Evolutionary conservation across 2,113 vertebrate genomes (phyloP).

Genomic region (Engystomops pustulosus): DNA sequence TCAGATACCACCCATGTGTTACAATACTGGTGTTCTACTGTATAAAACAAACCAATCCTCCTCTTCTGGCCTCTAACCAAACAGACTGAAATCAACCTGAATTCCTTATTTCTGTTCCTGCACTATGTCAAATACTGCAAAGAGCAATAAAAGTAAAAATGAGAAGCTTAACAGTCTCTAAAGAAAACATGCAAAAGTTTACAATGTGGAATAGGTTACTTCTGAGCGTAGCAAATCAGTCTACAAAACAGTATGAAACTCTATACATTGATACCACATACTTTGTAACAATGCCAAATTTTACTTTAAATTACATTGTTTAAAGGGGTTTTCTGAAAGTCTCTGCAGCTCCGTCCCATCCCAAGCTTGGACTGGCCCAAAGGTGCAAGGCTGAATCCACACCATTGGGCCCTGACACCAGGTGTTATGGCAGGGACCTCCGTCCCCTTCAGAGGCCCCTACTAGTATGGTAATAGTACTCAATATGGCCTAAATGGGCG

Average conservation of each 20-base stretch:
- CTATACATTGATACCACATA: neutral
- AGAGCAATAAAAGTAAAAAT: constrained; percentile 42
- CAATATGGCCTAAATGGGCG: too few relatives aligned
- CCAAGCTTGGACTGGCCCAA: too few relatives aligned
- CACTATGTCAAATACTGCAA: constrained; percentile 43
- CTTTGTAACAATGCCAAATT: neutral
- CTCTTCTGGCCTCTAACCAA: constrained; percentile 34
- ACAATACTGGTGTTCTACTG: constrained; percentile 27
- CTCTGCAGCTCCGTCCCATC: too few relatives aligned
- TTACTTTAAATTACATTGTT: neutral
- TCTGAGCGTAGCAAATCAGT: neutral
- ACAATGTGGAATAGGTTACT: constrained; percentile 3
- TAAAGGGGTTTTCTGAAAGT: too few relatives aligned
- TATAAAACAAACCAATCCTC: constrained; percentile 32
- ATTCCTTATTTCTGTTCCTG: constrained; percentile 28
- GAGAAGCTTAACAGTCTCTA: constrained; percentile 25
- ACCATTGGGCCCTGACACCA: too few relatives aligned
- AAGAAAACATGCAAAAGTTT: neutral
- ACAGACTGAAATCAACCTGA: constrained; percentile 21
- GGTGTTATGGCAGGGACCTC: too few relatives aligned
- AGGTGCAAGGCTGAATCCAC: too few relatives aligned
- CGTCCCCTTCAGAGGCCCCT: too few relatives aligned
- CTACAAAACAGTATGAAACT: neutral
- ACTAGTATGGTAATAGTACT: too few relatives aligned
- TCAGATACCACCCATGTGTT: constrained; percentile 28